These are phyloP conservation scores for Tuberolachnus salignus DNA, from an alignment of 2,888 invertebrate genomes.

Conservation along the genomic window DNA sequence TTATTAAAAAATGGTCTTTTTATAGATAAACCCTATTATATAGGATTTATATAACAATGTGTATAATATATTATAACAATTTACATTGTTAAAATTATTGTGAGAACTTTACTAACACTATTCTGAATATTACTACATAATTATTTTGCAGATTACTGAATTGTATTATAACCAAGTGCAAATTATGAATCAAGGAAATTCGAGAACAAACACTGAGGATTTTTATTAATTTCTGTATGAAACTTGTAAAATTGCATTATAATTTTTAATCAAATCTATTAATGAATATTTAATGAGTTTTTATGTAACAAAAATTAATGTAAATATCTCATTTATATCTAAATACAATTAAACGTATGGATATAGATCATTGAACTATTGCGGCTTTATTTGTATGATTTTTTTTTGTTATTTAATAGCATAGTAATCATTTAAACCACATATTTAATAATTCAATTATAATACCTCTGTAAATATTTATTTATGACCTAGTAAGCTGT, in stretches of 20 bases:
- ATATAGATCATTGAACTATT: background rate
- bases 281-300: background rate
- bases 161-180: slow-evolving; percentile 93
- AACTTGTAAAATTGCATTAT: background rate
- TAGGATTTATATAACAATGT: too few relatives aligned
- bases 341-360: background rate
- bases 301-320: background rate
- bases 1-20: too few relatives aligned
- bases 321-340: background rate
- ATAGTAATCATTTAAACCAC: too few relatives aligned
- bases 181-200: slow-evolving; percentile 72
- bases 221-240: slow-evolving; percentile 65
- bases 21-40: too few relatives aligned
- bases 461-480: background rate
- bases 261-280: background rate
- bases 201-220: slow-evolving; percentile 67
- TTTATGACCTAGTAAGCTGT: background rate
- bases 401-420: background rate
- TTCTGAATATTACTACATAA: slow-evolving; percentile 17
- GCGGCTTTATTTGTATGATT: background rate
- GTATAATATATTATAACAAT: background rate
- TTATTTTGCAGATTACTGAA: slow-evolving; percentile 70
- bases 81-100: background rate
- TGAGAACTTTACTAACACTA: background rate
- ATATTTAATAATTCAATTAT: too few relatives aligned